Evolutionary conservation across 2,113 vertebrate genomes (phyloP).

Genomic region (Geococcyx californianus): DNA sequence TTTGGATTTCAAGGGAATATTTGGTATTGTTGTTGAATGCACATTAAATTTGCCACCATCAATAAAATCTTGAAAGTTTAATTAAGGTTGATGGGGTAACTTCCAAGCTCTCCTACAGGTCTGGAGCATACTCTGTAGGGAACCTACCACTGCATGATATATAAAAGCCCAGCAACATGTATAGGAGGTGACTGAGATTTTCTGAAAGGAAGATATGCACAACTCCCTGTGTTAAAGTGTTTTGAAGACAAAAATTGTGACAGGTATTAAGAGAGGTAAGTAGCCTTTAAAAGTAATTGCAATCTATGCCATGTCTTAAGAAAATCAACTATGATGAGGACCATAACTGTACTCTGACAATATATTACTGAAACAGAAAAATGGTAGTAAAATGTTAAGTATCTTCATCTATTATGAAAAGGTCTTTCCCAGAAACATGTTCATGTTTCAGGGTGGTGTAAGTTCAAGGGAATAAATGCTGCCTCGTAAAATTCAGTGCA

Average conservation of each 20-base stretch:
- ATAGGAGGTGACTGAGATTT: neutral
- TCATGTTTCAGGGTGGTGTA: neutral
- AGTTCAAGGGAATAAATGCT: neutral
- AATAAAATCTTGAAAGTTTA: neutral
- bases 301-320: neutral
- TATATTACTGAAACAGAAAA: neutral
- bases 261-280: neutral
- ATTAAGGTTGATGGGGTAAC: neutral
- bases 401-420: neutral
- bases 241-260: neutral
- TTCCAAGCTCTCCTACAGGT: neutral
- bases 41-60: neutral
- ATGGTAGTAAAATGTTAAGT: neutral
- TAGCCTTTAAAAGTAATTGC: neutral
- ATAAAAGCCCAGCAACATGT: neutral
- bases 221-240: neutral
- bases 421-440: neutral
- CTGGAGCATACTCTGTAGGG: neutral
- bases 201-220: rapidly evolving
- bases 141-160: neutral
- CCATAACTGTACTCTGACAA: neutral
- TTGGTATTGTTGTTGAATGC: neutral
- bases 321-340: neutral
- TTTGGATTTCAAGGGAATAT: neutral
- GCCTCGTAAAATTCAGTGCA: neutral